Evolutionary conservation across 2,888 invertebrate species (phyloP).

Genomic region (Epinotia bilunana): DNA sequence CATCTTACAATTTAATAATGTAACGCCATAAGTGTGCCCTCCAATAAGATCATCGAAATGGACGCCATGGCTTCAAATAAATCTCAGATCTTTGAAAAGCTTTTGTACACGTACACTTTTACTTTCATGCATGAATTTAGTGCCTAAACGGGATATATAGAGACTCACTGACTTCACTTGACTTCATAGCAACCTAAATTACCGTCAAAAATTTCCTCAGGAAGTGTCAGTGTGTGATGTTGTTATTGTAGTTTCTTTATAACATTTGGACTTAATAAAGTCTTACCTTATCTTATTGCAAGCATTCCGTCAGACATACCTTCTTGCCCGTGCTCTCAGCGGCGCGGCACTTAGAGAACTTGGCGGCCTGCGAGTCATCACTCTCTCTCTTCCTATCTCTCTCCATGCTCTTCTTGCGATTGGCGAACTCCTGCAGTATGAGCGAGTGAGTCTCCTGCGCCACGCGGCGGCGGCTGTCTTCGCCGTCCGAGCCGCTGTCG

Average conservation of each 20-base stretch:
- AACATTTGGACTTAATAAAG: no score
- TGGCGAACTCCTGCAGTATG: constrained; percentile 91
- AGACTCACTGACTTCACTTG: no score
- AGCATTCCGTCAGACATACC: constrained; percentile 68
- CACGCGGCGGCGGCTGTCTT: constrained; percentile 72
- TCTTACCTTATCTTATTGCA: not conserved
- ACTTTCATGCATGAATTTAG: no score
- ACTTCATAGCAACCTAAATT: no score
- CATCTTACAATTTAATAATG: not conserved
- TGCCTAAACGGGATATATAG: no score
- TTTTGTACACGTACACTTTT: no score
- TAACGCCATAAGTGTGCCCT: not conserved
- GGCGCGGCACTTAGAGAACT: constrained; percentile 88
- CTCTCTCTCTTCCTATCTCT: constrained; percentile 59
- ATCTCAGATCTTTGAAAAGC: no score
- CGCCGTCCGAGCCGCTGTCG: constrained; percentile 72
- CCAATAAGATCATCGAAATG: no score
- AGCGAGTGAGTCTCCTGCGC: constrained; percentile 87
- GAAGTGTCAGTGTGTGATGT: no score
- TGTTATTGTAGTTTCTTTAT: no score
- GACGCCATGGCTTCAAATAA: no score
- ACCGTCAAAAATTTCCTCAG: no score
- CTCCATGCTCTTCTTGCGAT: constrained; percentile 82
- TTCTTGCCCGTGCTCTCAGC: constrained; percentile 90
- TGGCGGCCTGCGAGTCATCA: constrained; percentile 84